phyloP scores from a whole-genome alignment of 2,113 vertebrate species.

The Bothrops jararaca region DNA sequence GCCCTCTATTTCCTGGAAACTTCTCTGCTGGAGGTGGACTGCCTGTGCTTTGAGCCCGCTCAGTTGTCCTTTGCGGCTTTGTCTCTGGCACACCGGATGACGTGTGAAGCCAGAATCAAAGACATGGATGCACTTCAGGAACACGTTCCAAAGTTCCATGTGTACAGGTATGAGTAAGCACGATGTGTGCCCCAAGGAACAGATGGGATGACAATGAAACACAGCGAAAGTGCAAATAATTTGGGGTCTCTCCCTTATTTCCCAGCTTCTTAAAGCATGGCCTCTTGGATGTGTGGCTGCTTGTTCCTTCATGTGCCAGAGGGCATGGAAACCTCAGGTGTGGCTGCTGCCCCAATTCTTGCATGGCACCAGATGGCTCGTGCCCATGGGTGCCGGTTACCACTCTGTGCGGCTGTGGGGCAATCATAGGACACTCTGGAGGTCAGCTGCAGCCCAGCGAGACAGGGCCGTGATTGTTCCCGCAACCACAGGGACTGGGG shows the following conservation, averaged over 20 bases:
- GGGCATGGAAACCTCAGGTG: not conserved
- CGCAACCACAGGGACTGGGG: not conserved
- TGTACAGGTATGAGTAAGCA: slow-evolving; percentile 71
- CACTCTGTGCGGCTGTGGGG: not conserved
- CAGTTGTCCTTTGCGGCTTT: slow-evolving; percentile 78
- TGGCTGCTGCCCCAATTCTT: not conserved
- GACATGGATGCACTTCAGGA: slow-evolving; percentile 66
- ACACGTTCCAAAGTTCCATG: slow-evolving; percentile 58
- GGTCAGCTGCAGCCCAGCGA: not conserved
- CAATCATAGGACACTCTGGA: not conserved
- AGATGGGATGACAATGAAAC: not conserved
- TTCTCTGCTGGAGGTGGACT: slow-evolving; percentile 76
- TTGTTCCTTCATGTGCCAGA: not conserved
- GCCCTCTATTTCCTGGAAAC: slow-evolving; percentile 84
- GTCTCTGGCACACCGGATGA: slow-evolving; percentile 72
- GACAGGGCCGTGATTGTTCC: not conserved
- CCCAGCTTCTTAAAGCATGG: not conserved
- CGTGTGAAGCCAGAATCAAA: slow-evolving; percentile 58
- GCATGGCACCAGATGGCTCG: not conserved
- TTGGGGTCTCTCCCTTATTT: not conserved
- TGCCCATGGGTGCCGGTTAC: not conserved
- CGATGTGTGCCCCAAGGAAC: not conserved
- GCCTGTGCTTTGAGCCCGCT: slow-evolving; percentile 71
- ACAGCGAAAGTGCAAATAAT: not conserved
- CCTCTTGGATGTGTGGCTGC: not conserved